Evolutionary conservation across 2,888 invertebrate genomes (phyloP), one percentile per base, ranked within the genome.

Genomic region (Eubasilissa splendida): DNA sequence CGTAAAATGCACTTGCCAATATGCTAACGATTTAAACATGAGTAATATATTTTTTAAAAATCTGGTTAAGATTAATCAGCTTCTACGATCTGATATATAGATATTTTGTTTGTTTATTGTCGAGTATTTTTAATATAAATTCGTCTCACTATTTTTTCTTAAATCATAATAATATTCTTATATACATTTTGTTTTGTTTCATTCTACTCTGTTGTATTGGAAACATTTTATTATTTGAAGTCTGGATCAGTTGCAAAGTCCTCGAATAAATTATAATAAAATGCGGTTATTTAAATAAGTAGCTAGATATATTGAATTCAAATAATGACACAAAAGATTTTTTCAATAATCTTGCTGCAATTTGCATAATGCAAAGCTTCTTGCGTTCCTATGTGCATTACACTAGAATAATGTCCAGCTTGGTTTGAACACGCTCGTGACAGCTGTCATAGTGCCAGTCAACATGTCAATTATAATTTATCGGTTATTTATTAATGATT

Each of bases 391-490:
- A 58, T 9, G 58, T 58, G 58, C 58, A 58, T 58, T 58, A n/a
- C n/a, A 58, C 9, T 58, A 58, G 12, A n/a, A 42, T 42, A 42
- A 42, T 42, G 42, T 2, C 0, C 42, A 42, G 42, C 42, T 42
- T 42, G 7, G 4, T 42, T 42, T 42, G 7, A 42, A 42, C 42
- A 42, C 2, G 58, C 9, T n/a, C 9, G 8, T 58, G 58, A 58
- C n/a, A n/a, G 58, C 58, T 58, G 58, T 58, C 58, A 58, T 58
- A 3, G 12, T 58, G 58, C 11, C 58, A 58, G 58, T 58, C 58
- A 11, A 58, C 58, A 42, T 58, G 58, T 58, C 58, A 58, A 58
- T 58, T n/a, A 58, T 58, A 42, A 58, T 58, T 58, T 58, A 58
- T 58, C 2, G 58, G 58, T 58, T 58, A 58, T 58, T 58, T 58